These are phyloP conservation scores for Neria commutata DNA, from an alignment of 2,888 invertebrate species.

Conservation along the genomic window DNA sequence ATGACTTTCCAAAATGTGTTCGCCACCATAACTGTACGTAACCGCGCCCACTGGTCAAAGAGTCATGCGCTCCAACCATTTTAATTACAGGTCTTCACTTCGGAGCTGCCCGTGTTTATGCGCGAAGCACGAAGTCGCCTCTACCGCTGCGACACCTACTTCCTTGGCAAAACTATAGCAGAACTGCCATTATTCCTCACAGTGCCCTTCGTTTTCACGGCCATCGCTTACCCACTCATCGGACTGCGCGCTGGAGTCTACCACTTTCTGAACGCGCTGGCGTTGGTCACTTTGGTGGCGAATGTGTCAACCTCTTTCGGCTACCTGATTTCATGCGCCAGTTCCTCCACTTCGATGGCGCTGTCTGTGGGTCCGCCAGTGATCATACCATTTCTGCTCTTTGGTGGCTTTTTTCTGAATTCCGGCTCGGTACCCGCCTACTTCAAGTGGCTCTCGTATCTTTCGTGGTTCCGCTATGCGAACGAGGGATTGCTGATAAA, in stretches of 20 bases:
- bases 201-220: conserved; percentile 81
- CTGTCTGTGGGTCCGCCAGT: conserved; percentile 89
- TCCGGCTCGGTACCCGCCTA: conserved; percentile 86
- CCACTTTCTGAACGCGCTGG: conserved; percentile 75
- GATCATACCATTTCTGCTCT: conserved; percentile 90
- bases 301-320: conserved; percentile 91
- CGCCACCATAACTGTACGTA: conserved; percentile 87
- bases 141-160: conserved; percentile 90
- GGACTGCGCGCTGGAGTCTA: conserved; percentile 75
- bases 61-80: neutral
- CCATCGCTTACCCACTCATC: conserved; percentile 87
- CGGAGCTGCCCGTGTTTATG: conserved; percentile 87
- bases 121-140: conserved; percentile 88
- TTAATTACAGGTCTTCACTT: conserved; percentile 77
- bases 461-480: conserved; percentile 92
- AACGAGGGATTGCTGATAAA: conserved; percentile 88
- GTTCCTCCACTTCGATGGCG: conserved; percentile 84
- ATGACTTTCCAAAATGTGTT: conserved; percentile 96
- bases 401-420: conserved; percentile 95
- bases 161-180: conserved; percentile 86
- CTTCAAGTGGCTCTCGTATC: conserved; percentile 83
- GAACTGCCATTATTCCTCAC: conserved; percentile 86
- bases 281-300: conserved; percentile 80
- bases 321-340: conserved; percentile 88
- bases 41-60: neutral